phyloP scores from a whole-genome alignment of 2,797 vertebrate species.

The Eupleurogrammus muticus region DNA sequence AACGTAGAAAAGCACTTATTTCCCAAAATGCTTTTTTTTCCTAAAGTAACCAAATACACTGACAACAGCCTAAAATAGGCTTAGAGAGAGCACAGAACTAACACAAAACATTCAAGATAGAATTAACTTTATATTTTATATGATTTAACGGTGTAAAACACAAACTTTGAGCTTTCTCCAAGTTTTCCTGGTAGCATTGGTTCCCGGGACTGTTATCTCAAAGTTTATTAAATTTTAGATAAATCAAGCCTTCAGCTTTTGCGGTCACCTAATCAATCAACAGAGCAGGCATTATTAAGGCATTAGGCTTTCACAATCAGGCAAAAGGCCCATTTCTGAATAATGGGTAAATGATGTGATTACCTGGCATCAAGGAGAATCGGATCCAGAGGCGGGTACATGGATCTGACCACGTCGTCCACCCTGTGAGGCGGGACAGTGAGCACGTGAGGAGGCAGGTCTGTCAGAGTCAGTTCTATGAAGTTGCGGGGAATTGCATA shows the following conservation, averaged over 20 bases:
- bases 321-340: slow-evolving; percentile 1
- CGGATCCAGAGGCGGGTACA: slow-evolving; percentile 97
- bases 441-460: background rate
- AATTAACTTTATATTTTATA: background rate
- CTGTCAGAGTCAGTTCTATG: background rate
- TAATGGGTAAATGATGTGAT: slow-evolving; percentile 33
- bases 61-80: background rate
- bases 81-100: background rate
- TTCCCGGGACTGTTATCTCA: slow-evolving; percentile 2
- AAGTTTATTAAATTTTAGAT: slow-evolving; percentile 11
- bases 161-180: background rate
- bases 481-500: background rate
- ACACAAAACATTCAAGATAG: background rate
- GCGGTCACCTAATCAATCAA: slow-evolving; percentile 7
- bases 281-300: slow-evolving; percentile 3
- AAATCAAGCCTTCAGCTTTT: slow-evolving; percentile 12
- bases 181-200: background rate
- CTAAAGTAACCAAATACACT: background rate
- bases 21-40: background rate
- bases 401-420: slow-evolving; percentile 95
- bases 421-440: slow-evolving; percentile 81
- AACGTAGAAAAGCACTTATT: background rate
- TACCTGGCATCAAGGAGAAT: slow-evolving; percentile 97
- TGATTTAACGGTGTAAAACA: slow-evolving; percentile 3
- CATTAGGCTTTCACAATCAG: slow-evolving; percentile 1